Evolutionary conservation across 2,113 vertebrate genomes (phyloP).

Genomic region (Serinus canaria): DNA sequence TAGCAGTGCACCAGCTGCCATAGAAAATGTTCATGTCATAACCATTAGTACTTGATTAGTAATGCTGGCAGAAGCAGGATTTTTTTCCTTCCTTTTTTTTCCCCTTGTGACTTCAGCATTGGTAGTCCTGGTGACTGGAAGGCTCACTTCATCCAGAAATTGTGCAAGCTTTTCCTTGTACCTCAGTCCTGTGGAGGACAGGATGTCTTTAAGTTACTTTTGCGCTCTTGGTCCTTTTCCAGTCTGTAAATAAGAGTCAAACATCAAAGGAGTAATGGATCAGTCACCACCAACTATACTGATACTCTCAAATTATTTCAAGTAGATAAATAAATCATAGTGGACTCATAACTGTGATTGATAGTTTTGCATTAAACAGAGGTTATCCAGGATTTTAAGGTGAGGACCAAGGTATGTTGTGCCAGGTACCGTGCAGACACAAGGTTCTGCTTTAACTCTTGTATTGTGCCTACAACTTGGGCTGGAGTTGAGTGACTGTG

Average conservation of each 20-base stretch:
- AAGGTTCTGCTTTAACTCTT: neutral
- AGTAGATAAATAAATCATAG: neutral
- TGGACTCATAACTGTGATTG: neutral
- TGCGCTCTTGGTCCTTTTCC: rapidly evolving
- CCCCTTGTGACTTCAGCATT: neutral
- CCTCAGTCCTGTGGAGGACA: neutral
- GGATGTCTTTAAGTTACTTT: neutral
- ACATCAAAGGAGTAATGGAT: neutral
- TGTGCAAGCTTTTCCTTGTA: neutral
- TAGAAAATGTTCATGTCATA: neutral
- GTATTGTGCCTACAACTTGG: neutral
- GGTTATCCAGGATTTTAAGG: neutral
- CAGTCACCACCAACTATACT: neutral
- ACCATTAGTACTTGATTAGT: neutral
- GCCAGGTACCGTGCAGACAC: neutral
- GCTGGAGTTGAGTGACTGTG: neutral
- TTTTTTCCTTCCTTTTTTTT: neutral
- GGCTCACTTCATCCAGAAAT: neutral
- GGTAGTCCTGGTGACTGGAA: neutral
- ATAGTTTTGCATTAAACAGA: neutral
- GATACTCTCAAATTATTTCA: neutral
- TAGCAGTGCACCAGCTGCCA: neutral
- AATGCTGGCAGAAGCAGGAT: neutral
- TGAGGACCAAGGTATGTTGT: neutral
- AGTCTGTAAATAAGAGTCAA: neutral